Conservation (phyloP, 2,113 vertebrate genomes). For the Ardeotis arabs region DNA sequence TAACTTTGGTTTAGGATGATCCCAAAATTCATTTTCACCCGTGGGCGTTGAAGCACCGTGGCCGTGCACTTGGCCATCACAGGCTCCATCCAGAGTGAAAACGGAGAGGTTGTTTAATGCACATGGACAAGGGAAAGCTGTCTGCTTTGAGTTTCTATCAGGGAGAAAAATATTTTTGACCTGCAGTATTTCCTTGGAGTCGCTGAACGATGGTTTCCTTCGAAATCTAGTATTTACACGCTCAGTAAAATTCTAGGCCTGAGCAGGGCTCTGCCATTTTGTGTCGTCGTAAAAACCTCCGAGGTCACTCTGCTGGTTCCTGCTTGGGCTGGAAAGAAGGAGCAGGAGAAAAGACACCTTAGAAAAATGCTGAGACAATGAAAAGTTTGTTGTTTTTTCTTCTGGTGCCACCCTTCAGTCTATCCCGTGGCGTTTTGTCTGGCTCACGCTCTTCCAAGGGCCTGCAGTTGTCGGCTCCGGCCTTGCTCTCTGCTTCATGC, state of each 20-base stretch:
- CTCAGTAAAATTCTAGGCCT: background rate
- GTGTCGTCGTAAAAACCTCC: background rate
- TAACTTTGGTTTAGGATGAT: background rate
- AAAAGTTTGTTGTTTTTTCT: background rate
- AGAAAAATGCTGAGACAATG: background rate
- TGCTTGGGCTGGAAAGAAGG: background rate
- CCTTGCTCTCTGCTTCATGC: background rate
- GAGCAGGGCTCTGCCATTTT: background rate
- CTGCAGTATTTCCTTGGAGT: background rate
- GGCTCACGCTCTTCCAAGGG: background rate
- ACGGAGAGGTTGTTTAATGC: background rate
- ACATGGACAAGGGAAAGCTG: rapidly evolving
- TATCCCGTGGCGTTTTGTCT: background rate
- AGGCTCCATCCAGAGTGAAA: background rate
- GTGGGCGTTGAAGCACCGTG: rapidly evolving
- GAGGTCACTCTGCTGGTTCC: background rate
- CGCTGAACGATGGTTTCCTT: background rate
- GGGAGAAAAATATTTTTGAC: background rate
- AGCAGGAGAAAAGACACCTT: background rate
- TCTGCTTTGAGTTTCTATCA: background rate
- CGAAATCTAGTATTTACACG: rapidly evolving
- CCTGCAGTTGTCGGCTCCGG: rapidly evolving
- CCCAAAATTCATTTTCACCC: too few relatives aligned
- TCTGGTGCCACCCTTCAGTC: background rate
- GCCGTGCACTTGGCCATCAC: rapidly evolving